Percentiles rank a stretch among this genome's conserved stretches.
Conservation (phyloP, 2,888 invertebrate genomes). For the Exocentrus adspersus region DNA sequence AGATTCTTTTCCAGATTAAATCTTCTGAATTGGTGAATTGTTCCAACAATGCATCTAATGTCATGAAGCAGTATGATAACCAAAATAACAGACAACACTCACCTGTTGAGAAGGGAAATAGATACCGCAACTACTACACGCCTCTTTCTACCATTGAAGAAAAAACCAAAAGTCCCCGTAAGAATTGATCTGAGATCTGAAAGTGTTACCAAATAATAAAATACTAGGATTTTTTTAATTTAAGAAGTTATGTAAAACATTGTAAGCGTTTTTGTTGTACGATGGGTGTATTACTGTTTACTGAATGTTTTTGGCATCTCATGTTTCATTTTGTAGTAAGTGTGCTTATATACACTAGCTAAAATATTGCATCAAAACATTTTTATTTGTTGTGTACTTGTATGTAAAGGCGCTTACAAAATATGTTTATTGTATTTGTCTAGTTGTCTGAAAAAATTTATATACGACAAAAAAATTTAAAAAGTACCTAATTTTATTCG, state of each 20-base stretch:
- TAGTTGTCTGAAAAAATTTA: conserved; percentile 1
- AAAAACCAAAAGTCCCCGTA: conserved; percentile 20
- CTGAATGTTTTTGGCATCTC: not conserved
- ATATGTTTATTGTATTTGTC: not conserved
- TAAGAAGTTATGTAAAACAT: not conserved
- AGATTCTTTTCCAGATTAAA: conserved; percentile 41
- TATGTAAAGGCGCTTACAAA: conserved; percentile 7
- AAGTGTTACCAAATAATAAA: conserved; percentile 5
- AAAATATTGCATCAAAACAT: not conserved
- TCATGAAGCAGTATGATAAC: conserved; percentile 78
- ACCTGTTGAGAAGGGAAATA: conserved; percentile 27
- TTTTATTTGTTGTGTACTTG: not conserved
- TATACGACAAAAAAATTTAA: conserved; percentile 14
- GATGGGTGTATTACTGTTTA: not conserved
- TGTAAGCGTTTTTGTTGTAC: conserved; percentile 6
- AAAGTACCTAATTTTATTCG: conserved; percentile 22
- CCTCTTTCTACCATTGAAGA: conserved; percentile 44
- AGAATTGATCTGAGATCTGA: conserved; percentile 25
- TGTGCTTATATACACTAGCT: not conserved
- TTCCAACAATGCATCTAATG: conserved; percentile 71
- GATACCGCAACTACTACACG: conserved; percentile 35
- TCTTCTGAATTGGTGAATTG: conserved; percentile 72
- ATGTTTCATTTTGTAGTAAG: not conserved
- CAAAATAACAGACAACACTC: conserved; percentile 49
- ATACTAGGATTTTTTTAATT: not conserved